phyloP scores from a whole-genome alignment of 2,113 vertebrate species.

The Orientallactaga bullata region DNA sequence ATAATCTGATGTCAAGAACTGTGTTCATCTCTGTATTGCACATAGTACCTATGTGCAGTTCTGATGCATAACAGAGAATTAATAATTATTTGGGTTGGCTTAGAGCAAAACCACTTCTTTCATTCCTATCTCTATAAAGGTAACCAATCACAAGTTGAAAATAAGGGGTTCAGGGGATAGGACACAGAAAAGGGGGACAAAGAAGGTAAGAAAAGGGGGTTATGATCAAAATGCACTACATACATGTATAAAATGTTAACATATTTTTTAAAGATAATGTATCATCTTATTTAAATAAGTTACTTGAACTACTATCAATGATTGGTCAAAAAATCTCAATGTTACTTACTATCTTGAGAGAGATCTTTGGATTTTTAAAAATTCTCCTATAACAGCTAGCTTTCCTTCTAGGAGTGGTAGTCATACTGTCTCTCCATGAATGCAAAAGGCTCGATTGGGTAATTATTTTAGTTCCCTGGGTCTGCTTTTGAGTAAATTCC shows the following conservation, averaged over 20 bases:
- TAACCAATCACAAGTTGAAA: too few species aligned
- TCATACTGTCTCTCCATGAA: slow-evolving; percentile 31
- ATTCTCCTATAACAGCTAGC: neutral
- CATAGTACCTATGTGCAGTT: neutral
- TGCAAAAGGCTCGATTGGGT: neutral
- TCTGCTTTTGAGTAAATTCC: slow-evolving; percentile 15
- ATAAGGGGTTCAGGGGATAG: too few species aligned
- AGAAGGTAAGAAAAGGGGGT: too few species aligned
- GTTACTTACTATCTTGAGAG: neutral
- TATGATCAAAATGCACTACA: too few species aligned
- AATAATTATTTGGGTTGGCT: slow-evolving; percentile 36
- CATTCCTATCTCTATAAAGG: neutral
- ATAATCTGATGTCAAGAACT: neutral
- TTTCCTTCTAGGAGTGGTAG: neutral
- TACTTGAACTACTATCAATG: neutral
- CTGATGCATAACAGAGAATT: neutral
- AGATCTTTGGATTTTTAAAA: neutral
- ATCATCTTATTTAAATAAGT: neutral
- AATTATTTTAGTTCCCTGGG: slow-evolving; percentile 6
- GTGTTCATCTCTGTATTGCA: neutral
- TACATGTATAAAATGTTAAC: too few species aligned
- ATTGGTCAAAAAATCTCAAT: neutral
- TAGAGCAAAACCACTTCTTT: neutral
- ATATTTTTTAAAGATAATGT: neutral
- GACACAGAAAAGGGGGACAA: too few species aligned